phyloP scores from a whole-genome alignment of 1,140 invertebrate genomes.

The Octopus sinensis region DNA sequence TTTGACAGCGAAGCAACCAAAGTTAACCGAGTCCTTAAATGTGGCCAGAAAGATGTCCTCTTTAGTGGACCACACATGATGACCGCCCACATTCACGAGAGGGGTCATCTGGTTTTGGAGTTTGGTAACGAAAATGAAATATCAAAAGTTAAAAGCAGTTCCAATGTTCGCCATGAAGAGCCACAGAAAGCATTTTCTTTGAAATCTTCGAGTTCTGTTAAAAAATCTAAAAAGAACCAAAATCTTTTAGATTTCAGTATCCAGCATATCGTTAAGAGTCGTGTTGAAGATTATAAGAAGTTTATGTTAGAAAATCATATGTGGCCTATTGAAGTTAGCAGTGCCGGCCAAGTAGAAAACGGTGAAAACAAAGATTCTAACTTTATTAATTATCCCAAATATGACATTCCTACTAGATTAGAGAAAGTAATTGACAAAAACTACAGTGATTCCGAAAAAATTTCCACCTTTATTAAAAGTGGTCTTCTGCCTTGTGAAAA shows the following conservation, averaged over 20 bases:
- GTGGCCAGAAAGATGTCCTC: background rate
- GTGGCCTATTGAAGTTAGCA: background rate
- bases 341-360: background rate
- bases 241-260: conserved; percentile 5
- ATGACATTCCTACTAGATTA: background rate
- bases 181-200: background rate
- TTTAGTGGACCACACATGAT: background rate
- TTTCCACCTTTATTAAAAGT: conserved; percentile 2
- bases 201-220: background rate
- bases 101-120: background rate
- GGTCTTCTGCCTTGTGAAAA: background rate
- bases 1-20: no score
- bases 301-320: background rate
- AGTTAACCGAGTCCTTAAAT: background rate
- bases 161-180: background rate
- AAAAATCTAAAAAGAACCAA: background rate
- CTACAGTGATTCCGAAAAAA: background rate
- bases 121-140: background rate
- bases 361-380: background rate
- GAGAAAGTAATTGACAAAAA: background rate
- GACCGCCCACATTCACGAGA: background rate
- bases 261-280: background rate
- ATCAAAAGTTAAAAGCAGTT: background rate
- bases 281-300: background rate
- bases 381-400: background rate